These are phyloP conservation scores for Astropecten irregularis DNA, from an alignment of 53 echinoderm and acorn worm species.

Conservation along the genomic window DNA sequence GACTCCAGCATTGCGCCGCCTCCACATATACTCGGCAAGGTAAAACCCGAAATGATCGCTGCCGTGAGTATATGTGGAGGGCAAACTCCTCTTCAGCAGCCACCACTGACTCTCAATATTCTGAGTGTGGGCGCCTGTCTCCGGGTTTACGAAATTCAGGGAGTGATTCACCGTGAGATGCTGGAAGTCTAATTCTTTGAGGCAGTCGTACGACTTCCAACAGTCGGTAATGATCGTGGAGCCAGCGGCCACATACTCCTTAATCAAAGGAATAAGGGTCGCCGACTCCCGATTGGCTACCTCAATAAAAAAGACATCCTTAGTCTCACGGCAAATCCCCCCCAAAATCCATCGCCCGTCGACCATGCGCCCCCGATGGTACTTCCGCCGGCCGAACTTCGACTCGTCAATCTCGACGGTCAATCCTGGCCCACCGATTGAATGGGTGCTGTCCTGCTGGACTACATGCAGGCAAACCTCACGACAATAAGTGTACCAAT, in stretches of 20 bases:
- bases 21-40: no score
- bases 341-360: neutral
- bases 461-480: neutral
- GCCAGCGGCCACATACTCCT: slow-evolving; percentile 9
- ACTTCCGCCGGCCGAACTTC: neutral
- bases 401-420: neutral
- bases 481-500: no score
- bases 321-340: slow-evolving; percentile 20
- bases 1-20: no score
- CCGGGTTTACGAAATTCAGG: neutral
- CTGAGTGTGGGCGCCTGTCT: no score
- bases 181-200: neutral
- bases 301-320: slow-evolving; percentile 7
- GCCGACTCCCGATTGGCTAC: neutral
- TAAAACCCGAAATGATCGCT: no score
- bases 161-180: neutral
- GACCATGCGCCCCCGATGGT: neutral
- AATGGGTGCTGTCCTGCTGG: neutral
- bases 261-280: no score
- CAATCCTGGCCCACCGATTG: neutral
- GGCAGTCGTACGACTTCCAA: slow-evolving; percentile 5
- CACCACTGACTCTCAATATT: no score
- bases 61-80: no score
- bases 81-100: no score
- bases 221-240: slow-evolving; percentile 5